Evolutionary conservation across 2,113 vertebrate genomes (phyloP).

Genomic region (Labrus mixtus): DNA sequence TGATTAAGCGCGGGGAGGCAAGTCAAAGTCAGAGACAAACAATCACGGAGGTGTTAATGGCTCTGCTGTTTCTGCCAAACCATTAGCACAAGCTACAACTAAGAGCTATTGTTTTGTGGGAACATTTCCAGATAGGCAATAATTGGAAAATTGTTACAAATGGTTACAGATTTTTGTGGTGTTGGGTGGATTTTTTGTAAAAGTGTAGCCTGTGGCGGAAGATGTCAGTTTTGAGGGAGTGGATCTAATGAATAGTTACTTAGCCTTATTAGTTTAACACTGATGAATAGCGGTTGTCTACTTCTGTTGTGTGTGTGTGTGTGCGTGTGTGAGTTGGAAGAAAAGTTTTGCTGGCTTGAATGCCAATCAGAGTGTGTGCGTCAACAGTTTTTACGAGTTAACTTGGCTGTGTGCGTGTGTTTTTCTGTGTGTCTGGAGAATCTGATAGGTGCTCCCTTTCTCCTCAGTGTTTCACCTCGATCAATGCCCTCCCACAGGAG

Average conservation of each 20-base stretch:
- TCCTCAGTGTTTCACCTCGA: slow-evolving; percentile 69
- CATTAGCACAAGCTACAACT: slow-evolving; percentile 19
- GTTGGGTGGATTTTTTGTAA: slow-evolving; percentile 38
- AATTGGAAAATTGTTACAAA: slow-evolving; percentile 48
- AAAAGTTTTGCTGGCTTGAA: slow-evolving; percentile 55
- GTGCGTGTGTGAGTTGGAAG: slow-evolving; percentile 26
- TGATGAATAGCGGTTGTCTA: slow-evolving; percentile 39
- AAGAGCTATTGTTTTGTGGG: slow-evolving; percentile 40
- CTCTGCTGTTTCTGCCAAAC: slow-evolving; percentile 42
- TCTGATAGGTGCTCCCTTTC: slow-evolving; percentile 70
- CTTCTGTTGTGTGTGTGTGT: slow-evolving; percentile 6
- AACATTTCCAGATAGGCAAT: slow-evolving; percentile 38
- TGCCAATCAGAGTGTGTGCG: slow-evolving; percentile 45
- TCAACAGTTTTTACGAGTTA: slow-evolving; percentile 43
- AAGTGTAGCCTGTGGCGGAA: slow-evolving; percentile 20
- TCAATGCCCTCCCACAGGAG: slow-evolving; percentile 80
- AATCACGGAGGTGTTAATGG: slow-evolving; percentile 59
- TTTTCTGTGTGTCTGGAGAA: slow-evolving; percentile 33
- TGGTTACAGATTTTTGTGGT: slow-evolving; percentile 25
- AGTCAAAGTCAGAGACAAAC: slow-evolving; percentile 70
- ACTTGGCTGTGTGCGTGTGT: slow-evolving; percentile 23
- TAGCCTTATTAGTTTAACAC: slow-evolving; percentile 33
- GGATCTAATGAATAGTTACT: slow-evolving; percentile 46
- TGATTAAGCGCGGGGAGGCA: slow-evolving; percentile 65
- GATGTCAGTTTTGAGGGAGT: slow-evolving; percentile 6